A percentile compares a stretch with the other conserved stretches of the same genome.
Evolutionary conservation across 92 coral and sea anemone genomes (phyloP).

Genomic region (Umimayanthus kanabou): DNA sequence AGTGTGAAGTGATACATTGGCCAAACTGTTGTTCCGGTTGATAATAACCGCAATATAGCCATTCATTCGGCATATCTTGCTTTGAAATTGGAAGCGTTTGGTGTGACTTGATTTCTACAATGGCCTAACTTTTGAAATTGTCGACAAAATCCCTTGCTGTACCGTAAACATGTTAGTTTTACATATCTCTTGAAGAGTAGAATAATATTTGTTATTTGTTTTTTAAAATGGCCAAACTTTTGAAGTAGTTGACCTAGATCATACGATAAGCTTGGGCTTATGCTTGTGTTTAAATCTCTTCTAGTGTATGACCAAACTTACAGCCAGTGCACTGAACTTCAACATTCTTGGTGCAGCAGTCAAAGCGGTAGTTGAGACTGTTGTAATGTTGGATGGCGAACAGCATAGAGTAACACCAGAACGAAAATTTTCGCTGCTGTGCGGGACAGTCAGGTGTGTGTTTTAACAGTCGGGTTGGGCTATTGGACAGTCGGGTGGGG

Average conservation of each 20-base stretch:
- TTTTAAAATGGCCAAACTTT: not conserved
- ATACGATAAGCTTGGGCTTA: not conserved
- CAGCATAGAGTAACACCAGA: slow-evolving; percentile 61
- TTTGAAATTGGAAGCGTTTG: too few species aligned
- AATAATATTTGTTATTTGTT: too few species aligned
- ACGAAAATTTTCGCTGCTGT: slow-evolving; percentile 79
- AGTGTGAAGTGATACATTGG: too few species aligned
- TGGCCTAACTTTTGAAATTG: too few species aligned
- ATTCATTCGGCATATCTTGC: not conserved
- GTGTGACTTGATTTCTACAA: too few species aligned
- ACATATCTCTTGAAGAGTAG: too few species aligned
- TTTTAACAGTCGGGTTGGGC: not conserved
- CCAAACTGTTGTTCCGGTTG: too few species aligned
- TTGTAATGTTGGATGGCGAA: slow-evolving; percentile 63
- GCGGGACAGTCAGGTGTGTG: slow-evolving; percentile 81
- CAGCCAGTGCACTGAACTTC: slow-evolving; percentile 84
- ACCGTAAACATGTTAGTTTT: too few species aligned
- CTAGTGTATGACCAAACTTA: slow-evolving; percentile 85
- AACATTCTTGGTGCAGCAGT: slow-evolving; percentile 89
- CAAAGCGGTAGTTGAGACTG: slow-evolving; percentile 80
- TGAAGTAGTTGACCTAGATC: not conserved
- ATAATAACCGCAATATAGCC: too few species aligned
- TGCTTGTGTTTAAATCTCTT: not conserved
- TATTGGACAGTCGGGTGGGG: not conserved
- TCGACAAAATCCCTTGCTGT: too few species aligned